Base-by-base conservation (phyloP, 2,113 vertebrate genomes). In the Cynoglossus semilaevis region DNA sequence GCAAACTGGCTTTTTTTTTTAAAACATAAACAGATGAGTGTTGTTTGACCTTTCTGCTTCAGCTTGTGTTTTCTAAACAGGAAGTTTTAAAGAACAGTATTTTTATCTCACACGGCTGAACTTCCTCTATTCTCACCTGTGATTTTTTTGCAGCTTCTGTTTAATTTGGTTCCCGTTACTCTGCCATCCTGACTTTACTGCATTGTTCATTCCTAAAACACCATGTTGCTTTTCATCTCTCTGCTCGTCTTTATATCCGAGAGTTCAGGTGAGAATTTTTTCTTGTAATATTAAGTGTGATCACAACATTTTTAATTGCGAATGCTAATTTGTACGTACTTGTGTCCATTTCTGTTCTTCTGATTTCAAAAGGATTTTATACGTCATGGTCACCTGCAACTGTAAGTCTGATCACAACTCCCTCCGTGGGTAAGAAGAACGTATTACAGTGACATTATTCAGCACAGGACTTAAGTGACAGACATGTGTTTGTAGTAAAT, bases 61-160 rank as follows among this genome's bases (percentile, higher is more conserved):
- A 29, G 2, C 22, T 29, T 29, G 22, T 29, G 22, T 29, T 29
- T 29, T 29, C 2, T 29, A 29, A 6, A 29, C 22, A 29, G 22
- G 22, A 29, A 29, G 3, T 29, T 6, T 29, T 4, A 29, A 29
- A 29, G 22, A 29, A 29, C 22, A n/a, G n/a, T n/a, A n/a, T n/a
- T n/a, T n/a, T n/a, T n/a, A n/a, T n/a, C 6, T 29, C 22, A 2
- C 22, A 4, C 22, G 22, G 22, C 3, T 29, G 22, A 29, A 77
- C 73, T 83, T 87, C 82, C 76, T 51, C 15, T 11, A 51, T 36
- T 47, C 36, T 69, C 40, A 76, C 76, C 69, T 78, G 46, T 19
- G 47, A 9, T 52, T 48, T 45, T 12, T 14, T 47, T n/a, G 9
- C 9, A 35, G 13, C 17, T 4, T 29, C 10, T 19, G 6, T 41